phyloP scores from a whole-genome alignment of 2,888 invertebrate species.

The Aricia artaxerxes region DNA sequence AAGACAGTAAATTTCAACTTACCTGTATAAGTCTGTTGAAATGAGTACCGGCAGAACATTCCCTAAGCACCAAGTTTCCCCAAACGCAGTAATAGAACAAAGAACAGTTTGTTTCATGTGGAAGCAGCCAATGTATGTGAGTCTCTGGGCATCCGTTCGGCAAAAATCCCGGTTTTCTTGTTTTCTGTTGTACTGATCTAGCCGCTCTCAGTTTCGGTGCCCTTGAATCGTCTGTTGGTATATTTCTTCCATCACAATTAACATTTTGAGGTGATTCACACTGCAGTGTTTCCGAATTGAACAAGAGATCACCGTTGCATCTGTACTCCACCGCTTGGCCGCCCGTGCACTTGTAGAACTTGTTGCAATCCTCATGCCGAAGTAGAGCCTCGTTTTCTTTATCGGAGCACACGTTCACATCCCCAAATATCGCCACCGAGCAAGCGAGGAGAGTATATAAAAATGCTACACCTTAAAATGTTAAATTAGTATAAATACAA shows the following conservation, averaged over 20 bases:
- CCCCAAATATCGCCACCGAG: slow-evolving; percentile 45
- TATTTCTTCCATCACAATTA: slow-evolving; percentile 63
- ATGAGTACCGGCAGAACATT: slow-evolving; percentile 50
- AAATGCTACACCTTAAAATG: slow-evolving; percentile 37
- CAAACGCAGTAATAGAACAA: slow-evolving; percentile 67
- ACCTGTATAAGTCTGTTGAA: slow-evolving; percentile 62
- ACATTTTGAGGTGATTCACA: slow-evolving; percentile 81
- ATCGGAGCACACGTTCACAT: slow-evolving; percentile 54
- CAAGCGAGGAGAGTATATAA: slow-evolving; percentile 40
- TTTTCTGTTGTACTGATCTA: neutral
- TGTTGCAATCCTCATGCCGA: slow-evolving; percentile 77
- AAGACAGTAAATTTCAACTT: slow-evolving; percentile 13
- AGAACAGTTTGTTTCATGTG: slow-evolving; percentile 57
- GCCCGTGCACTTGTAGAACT: slow-evolving; percentile 78
- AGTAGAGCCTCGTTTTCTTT: slow-evolving; percentile 68
- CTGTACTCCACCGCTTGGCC: slow-evolving; percentile 74
- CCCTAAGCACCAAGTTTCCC: slow-evolving; percentile 51
- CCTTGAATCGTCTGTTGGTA: slow-evolving; percentile 14
- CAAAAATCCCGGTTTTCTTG: slow-evolving; percentile 45
- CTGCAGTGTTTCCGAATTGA: slow-evolving; percentile 65
- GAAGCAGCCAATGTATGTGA: slow-evolving; percentile 60
- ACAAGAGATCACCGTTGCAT: slow-evolving; percentile 76
- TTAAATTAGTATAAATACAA: neutral
- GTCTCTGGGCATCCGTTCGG: slow-evolving; percentile 66
- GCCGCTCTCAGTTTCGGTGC: slow-evolving; percentile 12